Conservation (phyloP, 2,888 invertebrate genomes). For the Boloria euphrosyne region DNA sequence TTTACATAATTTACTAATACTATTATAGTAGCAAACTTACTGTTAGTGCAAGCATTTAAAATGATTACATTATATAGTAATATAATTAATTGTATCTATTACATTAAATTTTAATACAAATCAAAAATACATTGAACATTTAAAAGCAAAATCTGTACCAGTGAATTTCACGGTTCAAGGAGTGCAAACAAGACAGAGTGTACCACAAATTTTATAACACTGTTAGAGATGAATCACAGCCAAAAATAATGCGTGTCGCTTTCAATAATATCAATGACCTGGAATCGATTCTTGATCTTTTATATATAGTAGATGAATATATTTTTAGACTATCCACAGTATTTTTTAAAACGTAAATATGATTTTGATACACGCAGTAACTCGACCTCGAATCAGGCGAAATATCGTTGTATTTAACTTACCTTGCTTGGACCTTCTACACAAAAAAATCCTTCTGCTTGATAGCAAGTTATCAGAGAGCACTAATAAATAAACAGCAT, state of each 20-base stretch:
- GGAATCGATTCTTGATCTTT: constrained; percentile 16
- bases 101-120: not conserved
- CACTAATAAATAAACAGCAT: constrained; percentile 76
- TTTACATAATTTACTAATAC: too few species aligned
- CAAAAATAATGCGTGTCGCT: constrained; percentile 34
- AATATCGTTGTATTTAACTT: constrained; percentile 46
- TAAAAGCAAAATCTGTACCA: constrained; percentile 15
- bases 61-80: too few species aligned
- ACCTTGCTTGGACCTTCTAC: constrained; percentile 74
- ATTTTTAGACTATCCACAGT: constrained; percentile 40
- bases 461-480: constrained; percentile 59
- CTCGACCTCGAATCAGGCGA: constrained; percentile 32
- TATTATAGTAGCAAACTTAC: too few species aligned
- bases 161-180: constrained; percentile 35
- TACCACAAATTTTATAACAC: constrained; percentile 23
- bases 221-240: constrained; percentile 37
- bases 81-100: too few species aligned
- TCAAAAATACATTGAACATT: not conserved
- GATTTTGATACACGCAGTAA: constrained; percentile 26
- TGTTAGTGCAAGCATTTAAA: too few species aligned
- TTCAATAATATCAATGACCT: constrained; percentile 27
- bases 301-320: constrained; percentile 29
- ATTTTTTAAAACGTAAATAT: constrained; percentile 34
- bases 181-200: constrained; percentile 24
- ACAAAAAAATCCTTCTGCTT: constrained; percentile 69